Percentiles rank a stretch among this genome's conserved stretches.
Conservation (phyloP, 2,113 vertebrate species). For the Anguilla japonica region DNA sequence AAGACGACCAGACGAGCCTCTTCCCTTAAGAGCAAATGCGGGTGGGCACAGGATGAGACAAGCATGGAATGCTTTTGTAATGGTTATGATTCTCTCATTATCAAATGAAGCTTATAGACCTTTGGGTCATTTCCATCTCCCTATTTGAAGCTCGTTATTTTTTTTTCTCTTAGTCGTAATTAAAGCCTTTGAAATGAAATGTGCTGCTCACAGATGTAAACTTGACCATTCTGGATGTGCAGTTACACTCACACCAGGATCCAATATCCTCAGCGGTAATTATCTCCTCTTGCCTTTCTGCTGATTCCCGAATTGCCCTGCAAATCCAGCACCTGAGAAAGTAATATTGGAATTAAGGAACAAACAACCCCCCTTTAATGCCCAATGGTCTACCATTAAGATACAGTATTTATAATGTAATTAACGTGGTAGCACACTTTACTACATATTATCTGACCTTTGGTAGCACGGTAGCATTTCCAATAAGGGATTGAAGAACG, state of each 20-base stretch:
- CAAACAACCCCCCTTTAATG: conserved; percentile 24
- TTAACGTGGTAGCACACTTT: neutral
- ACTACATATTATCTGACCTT: neutral
- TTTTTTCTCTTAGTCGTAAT: conserved; percentile 10
- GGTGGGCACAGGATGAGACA: neutral
- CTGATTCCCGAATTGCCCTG: conserved; percentile 2
- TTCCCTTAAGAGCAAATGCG: neutral
- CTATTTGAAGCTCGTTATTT: neutral
- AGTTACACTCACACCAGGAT: neutral
- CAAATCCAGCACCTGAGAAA: conserved; percentile 23
- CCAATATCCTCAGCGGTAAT: conserved; percentile 1
- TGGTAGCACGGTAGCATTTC: neutral
- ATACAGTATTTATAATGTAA: neutral
- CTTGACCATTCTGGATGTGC: neutral
- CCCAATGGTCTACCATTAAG: conserved; percentile 21
- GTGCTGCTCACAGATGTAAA: neutral
- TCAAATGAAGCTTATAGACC: neutral
- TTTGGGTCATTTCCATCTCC: neutral
- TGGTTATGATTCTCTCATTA: conserved; percentile 22
- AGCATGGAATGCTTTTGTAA: conserved; percentile 4
- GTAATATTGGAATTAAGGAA: conserved; percentile 24
- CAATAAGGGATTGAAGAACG: neutral
- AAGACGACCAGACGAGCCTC: neutral
- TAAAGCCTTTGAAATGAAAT: conserved; percentile 22
- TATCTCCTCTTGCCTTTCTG: conserved; percentile 3